Evolutionary conservation across 1,140 invertebrate genomes (phyloP).

Genomic region (Drosophila burlai): DNA sequence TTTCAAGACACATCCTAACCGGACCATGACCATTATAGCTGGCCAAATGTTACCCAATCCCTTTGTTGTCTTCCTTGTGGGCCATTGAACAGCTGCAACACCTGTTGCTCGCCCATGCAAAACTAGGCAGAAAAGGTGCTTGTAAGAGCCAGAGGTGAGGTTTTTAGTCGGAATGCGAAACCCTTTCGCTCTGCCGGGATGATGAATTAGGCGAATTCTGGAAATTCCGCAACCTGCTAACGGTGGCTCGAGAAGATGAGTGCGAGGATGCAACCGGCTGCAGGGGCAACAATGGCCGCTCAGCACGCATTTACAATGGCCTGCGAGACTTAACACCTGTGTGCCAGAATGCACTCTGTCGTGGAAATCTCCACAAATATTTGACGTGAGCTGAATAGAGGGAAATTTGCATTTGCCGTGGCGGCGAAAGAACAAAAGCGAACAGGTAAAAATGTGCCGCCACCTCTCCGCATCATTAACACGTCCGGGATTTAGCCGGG

Average conservation of each 20-base stretch:
- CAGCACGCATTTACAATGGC: constrained; percentile 71
- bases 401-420: constrained; percentile 74
- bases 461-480: constrained; percentile 65
- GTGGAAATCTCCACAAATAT: constrained; percentile 80
- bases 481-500: constrained; percentile 62
- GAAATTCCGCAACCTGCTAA: constrained; percentile 75
- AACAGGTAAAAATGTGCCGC: constrained; percentile 47
- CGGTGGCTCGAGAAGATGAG: constrained; percentile 15
- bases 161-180: constrained; percentile 45
- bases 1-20: not conserved
- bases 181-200: constrained; percentile 50
- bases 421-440: constrained; percentile 79
- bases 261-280: constrained; percentile 22
- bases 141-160: constrained; percentile 15
- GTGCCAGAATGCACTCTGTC: constrained; percentile 75
- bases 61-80: constrained; percentile 20
- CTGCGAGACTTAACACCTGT: constrained; percentile 79
- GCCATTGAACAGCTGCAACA: constrained; percentile 32
- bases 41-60: constrained; percentile 41
- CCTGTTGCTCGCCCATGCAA: constrained; percentile 45
- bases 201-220: constrained; percentile 75
- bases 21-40: constrained; percentile 10
- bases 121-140: constrained; percentile 34
- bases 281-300: not conserved
- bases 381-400: constrained; percentile 73